A percentile compares a stretch with the other conserved stretches of the same genome.
These are phyloP conservation scores for Chelonus formosanus DNA, from an alignment of 2,888 invertebrate species.

Conservation along the genomic window DNA sequence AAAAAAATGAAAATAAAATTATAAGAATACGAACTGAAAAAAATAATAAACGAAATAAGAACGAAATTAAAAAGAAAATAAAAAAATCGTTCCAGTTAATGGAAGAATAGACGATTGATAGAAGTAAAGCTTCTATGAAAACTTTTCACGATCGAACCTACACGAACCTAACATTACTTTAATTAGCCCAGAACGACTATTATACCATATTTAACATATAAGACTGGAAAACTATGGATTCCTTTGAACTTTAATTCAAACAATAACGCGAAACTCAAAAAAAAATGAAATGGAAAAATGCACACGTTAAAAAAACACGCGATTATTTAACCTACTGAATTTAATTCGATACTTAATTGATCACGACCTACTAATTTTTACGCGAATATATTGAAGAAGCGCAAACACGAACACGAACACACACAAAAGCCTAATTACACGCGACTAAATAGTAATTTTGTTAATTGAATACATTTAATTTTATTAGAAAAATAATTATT, in stretches of 20 bases:
- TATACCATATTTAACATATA: conserved; percentile 27
- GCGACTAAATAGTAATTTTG: neutral
- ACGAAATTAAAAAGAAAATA: conserved; percentile 30
- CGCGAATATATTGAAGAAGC: conserved; percentile 18
- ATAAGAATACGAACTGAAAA: conserved; percentile 27
- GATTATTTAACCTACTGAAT: neutral
- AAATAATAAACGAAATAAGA: neutral
- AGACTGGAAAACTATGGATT: conserved; percentile 47
- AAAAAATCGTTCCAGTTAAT: conserved; percentile 25
- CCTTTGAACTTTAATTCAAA: conserved; percentile 43
- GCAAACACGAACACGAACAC: conserved; percentile 11
- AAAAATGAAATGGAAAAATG: conserved; percentile 28
- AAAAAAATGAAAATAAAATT: neutral
- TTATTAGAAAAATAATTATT: neutral
- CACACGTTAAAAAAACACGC: conserved; percentile 17
- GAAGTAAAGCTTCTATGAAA: conserved; percentile 23
- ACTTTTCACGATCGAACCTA: conserved; percentile 41
- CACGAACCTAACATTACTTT: neutral
- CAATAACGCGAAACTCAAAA: conserved; percentile 34
- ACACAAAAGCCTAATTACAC: conserved; percentile 23
- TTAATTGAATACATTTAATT: too few relatives aligned
- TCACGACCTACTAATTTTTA: conserved; percentile 11
- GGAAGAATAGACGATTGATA: conserved; percentile 31
- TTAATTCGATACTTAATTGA: conserved; percentile 2
- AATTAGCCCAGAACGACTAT: conserved; percentile 10